Evolutionary conservation across 2,888 invertebrate species (phyloP), one percentile per base, ranked within the genome.

Genomic region (Acleris emargana): DNA sequence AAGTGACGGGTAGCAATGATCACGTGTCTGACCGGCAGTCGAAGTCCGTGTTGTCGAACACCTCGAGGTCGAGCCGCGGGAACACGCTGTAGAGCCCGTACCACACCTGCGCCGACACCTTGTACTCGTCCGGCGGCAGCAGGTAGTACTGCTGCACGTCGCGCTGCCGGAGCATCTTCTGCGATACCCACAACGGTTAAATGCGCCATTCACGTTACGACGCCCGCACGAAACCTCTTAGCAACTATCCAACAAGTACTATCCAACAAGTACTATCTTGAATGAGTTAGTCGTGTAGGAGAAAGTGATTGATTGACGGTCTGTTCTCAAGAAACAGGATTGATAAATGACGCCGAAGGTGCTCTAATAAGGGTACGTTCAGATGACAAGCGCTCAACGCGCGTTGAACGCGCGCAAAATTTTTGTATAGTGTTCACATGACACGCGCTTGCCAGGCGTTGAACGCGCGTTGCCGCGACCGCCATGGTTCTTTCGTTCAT

Each of bases 21-120:
- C 43, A n/a, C 5, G 13, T 1, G 13, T 74, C 80, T 73, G n/a
- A 91, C 92, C 92, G 84, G 72, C 89, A 88, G 63, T 92, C 92
- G 69, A 85, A 91, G 53, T 92, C 91, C 0, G 87, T 89, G 67
- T 92, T 91, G 68, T 92, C 92, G 61, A 92, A 92, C 45, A 88
- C 81, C 58, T 91, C 87, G 49, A 92, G 70, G 16, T 88, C 88
- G 9, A 92, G 74, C 67, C 87, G 88, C 0, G 91, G 91, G 67
- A 81, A 89, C 0, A 81, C 80, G 54, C 88, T 89, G 72, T 87
- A 84, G 0, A 91, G 76, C 1, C 82, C 86, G 62, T 87, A 89
- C 69, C 81, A 81, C 52, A 83, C 81, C 67, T 84, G 82, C 11
- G 84, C 81, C 0, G 78, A 69, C 3, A 87, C 32, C 9, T 81